A percentile compares a stretch with the other conserved stretches of the same genome.
Evolutionary conservation across 2,888 invertebrate species (phyloP).

Genomic region (Cheilosia urbana): DNA sequence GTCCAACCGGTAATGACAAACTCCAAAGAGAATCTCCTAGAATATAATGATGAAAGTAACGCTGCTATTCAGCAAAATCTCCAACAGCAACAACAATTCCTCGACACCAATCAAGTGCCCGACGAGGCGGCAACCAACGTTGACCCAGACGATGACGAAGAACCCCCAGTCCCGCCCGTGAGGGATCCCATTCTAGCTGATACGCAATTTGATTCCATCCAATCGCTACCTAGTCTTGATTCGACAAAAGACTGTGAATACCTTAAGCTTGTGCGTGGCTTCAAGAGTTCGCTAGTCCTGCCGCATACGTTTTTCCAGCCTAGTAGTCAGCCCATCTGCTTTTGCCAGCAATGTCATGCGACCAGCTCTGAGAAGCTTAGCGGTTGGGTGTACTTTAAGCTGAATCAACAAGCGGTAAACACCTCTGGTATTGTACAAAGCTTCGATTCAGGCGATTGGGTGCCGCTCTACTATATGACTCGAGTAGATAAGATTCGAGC

Average conservation of each 20-base stretch:
- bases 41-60: conserved; percentile 78
- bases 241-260: conserved; percentile 82
- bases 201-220: conserved; percentile 80
- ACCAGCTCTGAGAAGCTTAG: conserved; percentile 80
- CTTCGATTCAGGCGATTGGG: conserved; percentile 80
- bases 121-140: conserved; percentile 49
- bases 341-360: conserved; percentile 81
- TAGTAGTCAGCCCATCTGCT: conserved; percentile 81
- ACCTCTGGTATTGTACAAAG: conserved; percentile 77
- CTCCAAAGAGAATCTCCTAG: conserved; percentile 78
- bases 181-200: conserved; percentile 68
- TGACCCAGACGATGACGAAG: conserved; percentile 58
- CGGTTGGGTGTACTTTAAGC: conserved; percentile 83
- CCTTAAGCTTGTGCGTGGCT: conserved; percentile 82
- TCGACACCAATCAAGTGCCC: conserved; percentile 63
- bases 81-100: conserved; percentile 72
- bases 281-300: conserved; percentile 82
- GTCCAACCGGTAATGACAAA: conserved; percentile 70
- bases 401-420: conserved; percentile 83
- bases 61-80: conserved; percentile 77
- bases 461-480: conserved; percentile 83
- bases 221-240: conserved; percentile 80
- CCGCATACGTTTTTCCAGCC: conserved; percentile 83
- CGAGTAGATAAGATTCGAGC: conserved; percentile 83
- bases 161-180: conserved; percentile 35